phyloP scores from a whole-genome alignment of 2,888 invertebrate species.

The Patella depressa region DNA sequence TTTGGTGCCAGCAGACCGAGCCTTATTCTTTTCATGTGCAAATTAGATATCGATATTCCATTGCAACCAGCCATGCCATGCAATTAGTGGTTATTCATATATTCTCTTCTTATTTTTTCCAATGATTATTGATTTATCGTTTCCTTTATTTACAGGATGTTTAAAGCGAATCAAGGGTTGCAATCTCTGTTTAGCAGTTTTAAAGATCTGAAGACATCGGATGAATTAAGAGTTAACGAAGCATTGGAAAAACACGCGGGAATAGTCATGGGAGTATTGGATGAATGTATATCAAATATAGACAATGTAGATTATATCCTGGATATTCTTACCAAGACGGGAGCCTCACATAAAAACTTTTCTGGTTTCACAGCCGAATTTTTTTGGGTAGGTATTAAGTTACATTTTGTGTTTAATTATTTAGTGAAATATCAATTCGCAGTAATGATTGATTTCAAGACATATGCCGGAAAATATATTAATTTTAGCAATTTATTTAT shows the following conservation, averaged over 20 bases:
- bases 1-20: no score
- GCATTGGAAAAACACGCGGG: conserved; percentile 89
- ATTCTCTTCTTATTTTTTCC: no score
- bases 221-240: conserved; percentile 85
- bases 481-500: no score
- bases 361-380: conserved; percentile 89
- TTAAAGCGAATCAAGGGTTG: conserved; percentile 87
- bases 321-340: conserved; percentile 85
- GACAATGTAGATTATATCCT: conserved; percentile 90
- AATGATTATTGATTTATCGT: neutral
- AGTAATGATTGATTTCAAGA: neutral
- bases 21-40: no score
- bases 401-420: neutral
- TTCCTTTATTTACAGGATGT: conserved; percentile 78
- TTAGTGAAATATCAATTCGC: neutral
- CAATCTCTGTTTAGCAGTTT: conserved; percentile 76
- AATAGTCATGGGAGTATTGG: conserved; percentile 89
- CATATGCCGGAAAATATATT: neutral
- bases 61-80: no score
- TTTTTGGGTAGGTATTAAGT: conserved; percentile 82
- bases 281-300: conserved; percentile 88
- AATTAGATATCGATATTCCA: no score
- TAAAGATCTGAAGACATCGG: conserved; percentile 83
- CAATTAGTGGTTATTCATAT: no score
- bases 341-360: conserved; percentile 86